A percentile compares a stretch with the other conserved stretches of the same genome.
Conservation (phyloP, 2,888 invertebrate species). For the Thereva nobilitata region DNA sequence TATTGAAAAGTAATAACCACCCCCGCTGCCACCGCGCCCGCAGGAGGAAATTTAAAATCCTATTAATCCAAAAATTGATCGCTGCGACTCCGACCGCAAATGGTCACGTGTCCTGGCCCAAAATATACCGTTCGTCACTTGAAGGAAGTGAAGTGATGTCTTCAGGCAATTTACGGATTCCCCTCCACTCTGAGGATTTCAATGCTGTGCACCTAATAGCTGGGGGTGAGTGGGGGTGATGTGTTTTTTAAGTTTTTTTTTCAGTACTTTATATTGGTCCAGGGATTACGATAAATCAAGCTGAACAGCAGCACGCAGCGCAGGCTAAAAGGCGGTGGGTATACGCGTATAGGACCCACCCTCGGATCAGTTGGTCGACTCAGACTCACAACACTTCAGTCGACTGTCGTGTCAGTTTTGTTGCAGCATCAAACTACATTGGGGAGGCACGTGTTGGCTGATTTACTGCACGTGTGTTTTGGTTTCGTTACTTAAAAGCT, state of each 20-base stretch:
- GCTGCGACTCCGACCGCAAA: constrained; percentile 43
- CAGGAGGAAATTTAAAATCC: constrained; percentile 43
- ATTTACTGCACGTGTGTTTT: constrained; percentile 60
- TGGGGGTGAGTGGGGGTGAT: constrained; percentile 19
- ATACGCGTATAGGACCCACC: constrained; percentile 41
- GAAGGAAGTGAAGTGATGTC: constrained; percentile 38
- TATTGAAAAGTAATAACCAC: constrained; percentile 58
- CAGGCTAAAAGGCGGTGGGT: constrained; percentile 24
- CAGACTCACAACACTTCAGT: not conserved
- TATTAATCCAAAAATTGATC: constrained; percentile 45
- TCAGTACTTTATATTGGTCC: constrained; percentile 44
- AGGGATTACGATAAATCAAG: constrained; percentile 46
- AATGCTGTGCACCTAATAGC: constrained; percentile 35
- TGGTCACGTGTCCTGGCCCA: constrained; percentile 45
- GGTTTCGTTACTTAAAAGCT: constrained; percentile 47
- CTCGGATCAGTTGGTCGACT: constrained; percentile 26
- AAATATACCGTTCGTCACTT: constrained; percentile 39
- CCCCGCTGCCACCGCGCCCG: constrained; percentile 29
- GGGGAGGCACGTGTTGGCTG: constrained; percentile 42
- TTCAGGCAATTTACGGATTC: not conserved
- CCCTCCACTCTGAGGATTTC: not conserved
- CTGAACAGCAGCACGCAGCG: constrained; percentile 41
- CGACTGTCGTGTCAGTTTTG: constrained; percentile 38
- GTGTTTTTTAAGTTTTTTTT: constrained; percentile 42
- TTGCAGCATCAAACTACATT: constrained; percentile 38